phyloP scores from a whole-genome alignment of 2,888 invertebrate species.

The Eilema depressum region DNA sequence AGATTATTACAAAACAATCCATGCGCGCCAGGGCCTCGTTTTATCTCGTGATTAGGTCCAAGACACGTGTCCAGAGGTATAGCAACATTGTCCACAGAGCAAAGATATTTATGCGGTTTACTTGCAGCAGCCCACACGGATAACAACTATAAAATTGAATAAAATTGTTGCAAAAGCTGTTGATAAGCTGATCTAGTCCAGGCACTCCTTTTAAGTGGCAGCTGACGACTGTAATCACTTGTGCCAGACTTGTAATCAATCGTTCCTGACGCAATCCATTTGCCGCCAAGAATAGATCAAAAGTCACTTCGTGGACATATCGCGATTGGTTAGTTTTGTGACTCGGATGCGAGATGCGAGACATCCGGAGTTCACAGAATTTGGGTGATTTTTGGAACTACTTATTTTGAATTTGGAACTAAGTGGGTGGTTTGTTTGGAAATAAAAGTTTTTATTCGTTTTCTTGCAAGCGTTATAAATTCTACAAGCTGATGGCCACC shows the following conservation, averaged over 20 bases:
- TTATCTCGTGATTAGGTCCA: too few relatives aligned
- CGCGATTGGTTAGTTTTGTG: conserved; percentile 58
- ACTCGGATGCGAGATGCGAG: conserved; percentile 69
- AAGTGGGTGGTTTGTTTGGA: conserved; percentile 41
- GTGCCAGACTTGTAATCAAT: conserved; percentile 64
- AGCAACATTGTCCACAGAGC: too few relatives aligned
- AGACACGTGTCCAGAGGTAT: too few relatives aligned
- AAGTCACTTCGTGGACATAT: conserved; percentile 65
- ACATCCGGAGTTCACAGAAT: conserved; percentile 71
- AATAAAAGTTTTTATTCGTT: conserved; percentile 21
- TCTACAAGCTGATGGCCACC: too few relatives aligned
- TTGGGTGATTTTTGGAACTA: conserved; percentile 29
- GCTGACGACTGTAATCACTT: conserved; percentile 40
- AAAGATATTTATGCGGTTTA: too few relatives aligned
- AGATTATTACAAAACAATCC: too few relatives aligned
- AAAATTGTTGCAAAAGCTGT: background rate
- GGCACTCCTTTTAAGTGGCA: conserved; percentile 23
- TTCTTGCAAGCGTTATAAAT: conserved; percentile 1
- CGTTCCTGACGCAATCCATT: conserved; percentile 67
- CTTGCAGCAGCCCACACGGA: too few relatives aligned
- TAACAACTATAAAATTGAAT: too few relatives aligned
- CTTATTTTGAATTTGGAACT: conserved; percentile 28
- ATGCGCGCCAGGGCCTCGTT: too few relatives aligned
- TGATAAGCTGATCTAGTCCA: conserved; percentile 5
- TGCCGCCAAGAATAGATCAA: conserved; percentile 80